Conservation (phyloP, 2,888 invertebrate genomes). For the Habrosyne pyritoides region DNA sequence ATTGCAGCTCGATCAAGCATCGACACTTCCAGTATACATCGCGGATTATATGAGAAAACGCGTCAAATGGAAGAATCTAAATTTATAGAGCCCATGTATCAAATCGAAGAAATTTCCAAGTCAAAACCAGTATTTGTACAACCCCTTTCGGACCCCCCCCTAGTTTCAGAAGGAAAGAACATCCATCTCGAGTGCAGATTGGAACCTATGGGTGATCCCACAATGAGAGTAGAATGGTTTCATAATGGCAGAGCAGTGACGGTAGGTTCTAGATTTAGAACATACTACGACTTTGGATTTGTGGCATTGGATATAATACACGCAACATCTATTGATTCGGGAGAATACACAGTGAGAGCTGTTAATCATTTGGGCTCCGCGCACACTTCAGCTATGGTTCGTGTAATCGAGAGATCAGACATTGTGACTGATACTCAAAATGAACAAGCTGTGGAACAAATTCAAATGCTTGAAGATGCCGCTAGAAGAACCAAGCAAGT, state of each 20-base stretch:
- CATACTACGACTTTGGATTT: slow-evolving; percentile 98
- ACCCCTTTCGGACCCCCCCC: slow-evolving; percentile 93
- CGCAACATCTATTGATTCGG: slow-evolving; percentile 96
- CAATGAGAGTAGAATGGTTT: slow-evolving; percentile 98
- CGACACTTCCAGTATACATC: slow-evolving; percentile 96
- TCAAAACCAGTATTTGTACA: slow-evolving; percentile 97
- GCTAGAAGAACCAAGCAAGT: slow-evolving; percentile 87
- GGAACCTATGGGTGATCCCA: slow-evolving; percentile 98
- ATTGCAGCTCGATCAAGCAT: slow-evolving; percentile 92
- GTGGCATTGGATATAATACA: slow-evolving; percentile 98
- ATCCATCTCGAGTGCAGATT: slow-evolving; percentile 95
- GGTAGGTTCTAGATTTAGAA: slow-evolving; percentile 95
- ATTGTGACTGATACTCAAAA: slow-evolving; percentile 95
- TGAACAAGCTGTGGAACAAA: slow-evolving; percentile 95
- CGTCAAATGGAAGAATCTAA: slow-evolving; percentile 92
- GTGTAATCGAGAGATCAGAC: slow-evolving; percentile 91
- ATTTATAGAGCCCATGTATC: slow-evolving; percentile 93
- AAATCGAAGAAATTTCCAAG: slow-evolving; percentile 96
- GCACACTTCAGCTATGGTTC: slow-evolving; percentile 94
- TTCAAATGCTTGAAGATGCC: slow-evolving; percentile 93
- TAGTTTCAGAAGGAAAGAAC: slow-evolving; percentile 93
- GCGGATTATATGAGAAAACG: slow-evolving; percentile 93
- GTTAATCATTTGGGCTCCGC: slow-evolving; percentile 97
- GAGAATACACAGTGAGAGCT: slow-evolving; percentile 97
- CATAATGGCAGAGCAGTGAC: slow-evolving; percentile 95